Evolutionary conservation across 2,888 invertebrate genomes (phyloP).

Genomic region (Eupithecia inturbata): DNA sequence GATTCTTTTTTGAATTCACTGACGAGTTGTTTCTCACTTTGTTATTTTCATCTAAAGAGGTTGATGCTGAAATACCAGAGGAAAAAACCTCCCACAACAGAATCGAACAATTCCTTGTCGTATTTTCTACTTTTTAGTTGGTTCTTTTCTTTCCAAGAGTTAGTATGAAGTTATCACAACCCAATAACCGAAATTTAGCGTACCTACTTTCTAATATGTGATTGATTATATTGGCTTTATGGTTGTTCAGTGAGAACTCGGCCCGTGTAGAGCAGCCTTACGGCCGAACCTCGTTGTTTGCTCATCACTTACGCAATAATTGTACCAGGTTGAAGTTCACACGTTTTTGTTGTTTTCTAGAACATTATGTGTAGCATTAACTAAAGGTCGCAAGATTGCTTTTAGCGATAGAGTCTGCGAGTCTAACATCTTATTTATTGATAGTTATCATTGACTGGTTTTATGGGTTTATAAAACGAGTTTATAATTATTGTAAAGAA

Average conservation of each 20-base stretch:
- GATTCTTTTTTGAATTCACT: background rate
- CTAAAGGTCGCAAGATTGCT: constrained; percentile 37
- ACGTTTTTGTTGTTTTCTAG: constrained; percentile 44
- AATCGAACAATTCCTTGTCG: background rate
- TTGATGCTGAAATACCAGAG: no score
- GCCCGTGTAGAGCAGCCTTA: constrained; percentile 15
- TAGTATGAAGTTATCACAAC: no score
- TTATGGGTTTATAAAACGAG: constrained; percentile 1
- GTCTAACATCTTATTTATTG: constrained; percentile 21
- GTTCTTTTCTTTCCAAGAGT: background rate
- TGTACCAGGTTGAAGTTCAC: constrained; percentile 43
- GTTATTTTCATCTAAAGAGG: no score
- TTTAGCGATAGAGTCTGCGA: constrained; percentile 28
- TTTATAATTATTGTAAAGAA: background rate
- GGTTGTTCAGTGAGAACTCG: constrained; percentile 13
- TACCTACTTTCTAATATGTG: no score
- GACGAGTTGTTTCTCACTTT: no score
- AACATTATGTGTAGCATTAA: constrained; percentile 38
- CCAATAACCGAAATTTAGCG: no score
- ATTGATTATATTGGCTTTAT: no score
- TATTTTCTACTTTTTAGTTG: background rate
- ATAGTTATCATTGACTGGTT: constrained; percentile 17
- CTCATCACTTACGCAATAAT: constrained; percentile 45
- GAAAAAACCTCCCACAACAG: background rate
- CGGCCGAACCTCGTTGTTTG: constrained; percentile 24